Base-by-base conservation (phyloP, 2,888 invertebrate genomes). In the Metallyticus violacea region DNA sequence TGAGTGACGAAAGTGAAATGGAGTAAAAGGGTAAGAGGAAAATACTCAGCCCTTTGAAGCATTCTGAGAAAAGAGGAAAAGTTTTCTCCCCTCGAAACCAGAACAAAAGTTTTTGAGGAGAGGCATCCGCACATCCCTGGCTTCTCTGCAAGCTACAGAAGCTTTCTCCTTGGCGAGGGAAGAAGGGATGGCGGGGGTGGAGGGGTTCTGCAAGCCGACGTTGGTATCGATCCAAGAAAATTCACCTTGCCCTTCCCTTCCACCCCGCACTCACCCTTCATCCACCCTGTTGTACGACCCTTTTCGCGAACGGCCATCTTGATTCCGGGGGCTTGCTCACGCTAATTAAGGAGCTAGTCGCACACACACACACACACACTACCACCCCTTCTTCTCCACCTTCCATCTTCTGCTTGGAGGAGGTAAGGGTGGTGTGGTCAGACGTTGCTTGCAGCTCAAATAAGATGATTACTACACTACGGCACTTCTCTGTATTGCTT, bases 321-420 rank as follows among this genome's bases (percentile, higher is more conserved):
- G 83, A 77, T 83, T 83, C 83, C 83, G 83, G 83, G 83, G 77
- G 83, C 40, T 62, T 77, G 29, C 77, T 77, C 77, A 83, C 83
- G 77, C 83, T 83, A 83, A 83, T 83, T 83, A 83, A 83, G 83
- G 77, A 83, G 83, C 83, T 83, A 26, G 83, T 83, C 83, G 76
- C 83, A n/a, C 28, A 27, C 83, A 77, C 76, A 25, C 27, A 76
- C 83, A 25, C 27, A 76, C 83, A 27, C 28, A 26, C 81, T 25
- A 40, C 30, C 81, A 25, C 77, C 83, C 28, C 77, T 26, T 77
- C 83, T 82, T 76, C 28, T n/a, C 26, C 22, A 62, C 40, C 40
- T 22, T 62, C 15, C 40, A 62, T 62, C 40, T 62, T 62, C 40
- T 62, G 40, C 40, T 62, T 62, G 40, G 40, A 62, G 40, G 40